Percentiles rank a stretch among this genome's conserved stretches.
phyloP scores from a whole-genome alignment of 2,113 vertebrate genomes.

The Chitala chitala region DNA sequence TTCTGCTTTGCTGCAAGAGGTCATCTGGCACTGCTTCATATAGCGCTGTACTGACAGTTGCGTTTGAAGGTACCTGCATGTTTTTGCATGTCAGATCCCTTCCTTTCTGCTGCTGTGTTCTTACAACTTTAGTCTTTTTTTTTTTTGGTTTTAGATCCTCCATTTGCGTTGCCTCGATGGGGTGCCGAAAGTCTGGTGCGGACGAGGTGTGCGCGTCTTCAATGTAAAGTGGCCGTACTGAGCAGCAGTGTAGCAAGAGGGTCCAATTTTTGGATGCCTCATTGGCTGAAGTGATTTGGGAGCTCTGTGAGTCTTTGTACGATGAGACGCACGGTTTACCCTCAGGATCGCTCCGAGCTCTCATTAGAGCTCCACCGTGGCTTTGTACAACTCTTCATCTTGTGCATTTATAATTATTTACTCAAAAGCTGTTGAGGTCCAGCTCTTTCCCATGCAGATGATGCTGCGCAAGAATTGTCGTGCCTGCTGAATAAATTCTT shows the following conservation, averaged over 20 bases:
- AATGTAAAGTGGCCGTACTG: background rate
- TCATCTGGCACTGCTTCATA: background rate
- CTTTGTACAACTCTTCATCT: background rate
- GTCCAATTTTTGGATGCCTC: background rate
- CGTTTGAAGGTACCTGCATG: background rate
- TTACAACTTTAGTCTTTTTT: background rate
- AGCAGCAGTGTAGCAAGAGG: background rate
- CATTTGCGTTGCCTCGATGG: background rate
- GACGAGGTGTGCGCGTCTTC: too few relatives aligned
- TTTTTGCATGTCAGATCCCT: background rate
- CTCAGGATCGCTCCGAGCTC: background rate
- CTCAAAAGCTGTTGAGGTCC: background rate
- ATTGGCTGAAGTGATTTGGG: background rate
- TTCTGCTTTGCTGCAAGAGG: background rate
- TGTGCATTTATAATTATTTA: background rate
- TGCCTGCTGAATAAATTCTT: background rate
- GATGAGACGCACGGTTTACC: background rate
- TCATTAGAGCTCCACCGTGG: background rate
- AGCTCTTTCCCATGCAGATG: background rate
- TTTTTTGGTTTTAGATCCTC: background rate
- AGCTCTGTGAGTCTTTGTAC: background rate
- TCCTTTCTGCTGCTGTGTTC: background rate
- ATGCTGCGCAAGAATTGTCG: background rate
- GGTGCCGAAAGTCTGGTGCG: too few relatives aligned
- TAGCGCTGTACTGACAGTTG: background rate